A percentile compares a stretch with the other conserved stretches of the same genome.
phyloP scores from a whole-genome alignment of 2,797 vertebrate genomes.

The Falco biarmicus region DNA sequence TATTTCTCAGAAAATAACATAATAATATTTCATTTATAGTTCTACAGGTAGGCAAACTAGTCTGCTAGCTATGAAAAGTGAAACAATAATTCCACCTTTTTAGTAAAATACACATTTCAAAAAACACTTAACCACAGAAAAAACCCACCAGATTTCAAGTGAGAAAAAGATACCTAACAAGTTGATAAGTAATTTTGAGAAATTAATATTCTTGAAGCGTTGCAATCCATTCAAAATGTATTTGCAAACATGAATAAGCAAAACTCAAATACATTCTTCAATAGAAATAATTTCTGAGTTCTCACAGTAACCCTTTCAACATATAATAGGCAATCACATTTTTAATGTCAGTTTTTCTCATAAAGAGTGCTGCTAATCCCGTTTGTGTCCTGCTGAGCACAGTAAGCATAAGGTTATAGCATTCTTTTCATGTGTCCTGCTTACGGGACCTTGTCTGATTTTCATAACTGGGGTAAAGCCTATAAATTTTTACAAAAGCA shows the following conservation, averaged over 20 bases:
- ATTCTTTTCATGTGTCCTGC: background rate
- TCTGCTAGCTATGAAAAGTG: background rate
- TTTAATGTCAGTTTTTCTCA: background rate
- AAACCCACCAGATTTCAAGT: background rate
- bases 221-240: background rate
- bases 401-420: background rate
- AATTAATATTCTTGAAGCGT: background rate
- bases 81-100: background rate
- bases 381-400: background rate
- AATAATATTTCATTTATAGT: background rate
- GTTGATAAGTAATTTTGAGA: background rate
- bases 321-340: background rate
- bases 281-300: background rate
- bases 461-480: background rate
- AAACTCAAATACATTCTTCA: background rate
- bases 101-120: background rate
- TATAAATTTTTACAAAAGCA: background rate
- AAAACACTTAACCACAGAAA: background rate
- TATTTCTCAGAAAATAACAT: background rate
- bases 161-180: background rate
- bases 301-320: background rate
- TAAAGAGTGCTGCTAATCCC: background rate
- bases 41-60: background rate
- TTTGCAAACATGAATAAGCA: background rate
- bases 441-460: background rate